Evolutionary conservation across 2,888 invertebrate genomes (phyloP).

Genomic region (Eustalomyia histrio): DNA sequence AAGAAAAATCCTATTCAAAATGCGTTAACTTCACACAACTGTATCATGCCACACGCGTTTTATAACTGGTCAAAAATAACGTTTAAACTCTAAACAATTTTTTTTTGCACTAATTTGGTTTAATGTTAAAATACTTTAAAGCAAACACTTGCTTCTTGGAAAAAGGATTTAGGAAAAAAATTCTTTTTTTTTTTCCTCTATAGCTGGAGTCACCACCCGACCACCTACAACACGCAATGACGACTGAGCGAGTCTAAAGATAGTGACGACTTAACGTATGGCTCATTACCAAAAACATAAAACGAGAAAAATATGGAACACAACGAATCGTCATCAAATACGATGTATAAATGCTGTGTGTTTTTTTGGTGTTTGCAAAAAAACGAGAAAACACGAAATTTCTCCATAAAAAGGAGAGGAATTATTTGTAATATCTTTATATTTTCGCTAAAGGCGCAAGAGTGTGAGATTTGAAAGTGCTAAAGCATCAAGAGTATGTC

Average conservation of each 20-base stretch:
- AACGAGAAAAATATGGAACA: conserved; percentile 55
- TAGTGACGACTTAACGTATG: conserved; percentile 63
- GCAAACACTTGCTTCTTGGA: conserved; percentile 4
- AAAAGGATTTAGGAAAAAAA: conserved; percentile 13
- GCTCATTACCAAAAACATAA: conserved; percentile 60
- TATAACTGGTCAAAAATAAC: conserved; percentile 50
- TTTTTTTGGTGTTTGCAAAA: background rate
- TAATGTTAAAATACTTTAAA: conserved; percentile 6
- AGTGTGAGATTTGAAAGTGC: conserved; percentile 47
- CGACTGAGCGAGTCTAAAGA: conserved; percentile 72
- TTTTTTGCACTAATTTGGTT: too few species aligned
- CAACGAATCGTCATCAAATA: conserved; percentile 61
- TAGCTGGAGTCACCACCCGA: conserved; percentile 69
- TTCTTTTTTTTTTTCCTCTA: conserved; percentile 9
- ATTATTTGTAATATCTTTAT: background rate
- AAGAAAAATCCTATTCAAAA: too few species aligned
- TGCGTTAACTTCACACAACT: conserved; percentile 33
- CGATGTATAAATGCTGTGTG: conserved; percentile 46
- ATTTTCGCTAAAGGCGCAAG: conserved; percentile 47
- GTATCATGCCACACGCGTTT: conserved; percentile 56
- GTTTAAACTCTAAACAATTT: too few species aligned
- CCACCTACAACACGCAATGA: conserved; percentile 77
- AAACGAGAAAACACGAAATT: conserved; percentile 8
- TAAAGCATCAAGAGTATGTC: conserved; percentile 58
- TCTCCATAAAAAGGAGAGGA: conserved; percentile 5